Percentiles rank a stretch among this genome's conserved stretches.
phyloP scores from a whole-genome alignment of 2,113 vertebrate genomes.

The Anguilla rostrata region DNA sequence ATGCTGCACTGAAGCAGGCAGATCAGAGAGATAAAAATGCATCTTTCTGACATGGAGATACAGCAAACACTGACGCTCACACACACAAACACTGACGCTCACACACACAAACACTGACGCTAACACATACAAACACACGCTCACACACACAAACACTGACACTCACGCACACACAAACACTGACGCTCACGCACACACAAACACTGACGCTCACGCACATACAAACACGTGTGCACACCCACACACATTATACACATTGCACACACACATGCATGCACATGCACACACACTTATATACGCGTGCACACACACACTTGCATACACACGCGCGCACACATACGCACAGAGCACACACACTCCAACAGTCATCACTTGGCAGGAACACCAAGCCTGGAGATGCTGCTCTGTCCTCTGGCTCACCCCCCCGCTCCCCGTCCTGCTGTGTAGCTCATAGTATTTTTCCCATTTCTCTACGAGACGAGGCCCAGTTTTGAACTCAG shows the following conservation, averaged over 20 bases:
- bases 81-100: conserved; percentile 22
- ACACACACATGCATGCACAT: not conserved
- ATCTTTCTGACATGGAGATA: conserved; percentile 20
- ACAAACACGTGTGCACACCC: conserved; percentile 23
- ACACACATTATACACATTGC: no score
- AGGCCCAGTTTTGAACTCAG: no score
- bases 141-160: not conserved
- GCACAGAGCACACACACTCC: not conserved
- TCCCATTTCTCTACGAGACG: no score
- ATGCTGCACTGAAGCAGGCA: not conserved
- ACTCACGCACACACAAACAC: no score
- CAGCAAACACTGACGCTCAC: not conserved
- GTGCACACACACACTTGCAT: no score
- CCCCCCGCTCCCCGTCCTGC: not conserved
- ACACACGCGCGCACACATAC: no score
- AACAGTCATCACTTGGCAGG: no score
- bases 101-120: not conserved
- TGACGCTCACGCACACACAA: no score
- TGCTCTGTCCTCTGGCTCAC: not conserved
- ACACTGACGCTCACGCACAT: not conserved
- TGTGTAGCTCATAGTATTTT: not conserved
- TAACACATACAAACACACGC: not conserved
- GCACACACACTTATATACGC: no score
- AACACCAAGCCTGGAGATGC: not conserved
- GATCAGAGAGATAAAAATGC: conserved; percentile 31